Percentiles rank a stretch among this genome's conserved stretches.
phyloP scores from a whole-genome alignment of 2,113 vertebrate genomes.

The Anser cygnoides region DNA sequence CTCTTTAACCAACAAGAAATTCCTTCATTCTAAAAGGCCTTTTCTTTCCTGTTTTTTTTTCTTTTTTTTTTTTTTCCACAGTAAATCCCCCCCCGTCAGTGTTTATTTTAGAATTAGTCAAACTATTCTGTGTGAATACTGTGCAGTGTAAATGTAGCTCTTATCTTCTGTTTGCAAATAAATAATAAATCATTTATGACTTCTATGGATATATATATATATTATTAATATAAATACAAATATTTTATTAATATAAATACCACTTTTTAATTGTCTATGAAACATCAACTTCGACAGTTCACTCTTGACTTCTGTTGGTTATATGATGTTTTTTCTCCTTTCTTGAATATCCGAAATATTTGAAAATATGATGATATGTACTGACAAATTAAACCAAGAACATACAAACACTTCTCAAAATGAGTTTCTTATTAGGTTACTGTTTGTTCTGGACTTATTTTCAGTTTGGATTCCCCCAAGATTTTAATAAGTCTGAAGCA shows the following conservation, averaged over 20 bases:
- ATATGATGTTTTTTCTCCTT: neutral
- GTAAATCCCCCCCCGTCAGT: neutral
- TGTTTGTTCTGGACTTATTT: neutral
- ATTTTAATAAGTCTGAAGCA: neutral
- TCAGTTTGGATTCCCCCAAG: neutral
- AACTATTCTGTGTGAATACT: neutral
- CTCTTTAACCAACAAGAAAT: neutral
- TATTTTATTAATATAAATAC: neutral
- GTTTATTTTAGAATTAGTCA: neutral
- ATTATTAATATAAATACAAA: neutral
- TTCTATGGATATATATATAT: neutral
- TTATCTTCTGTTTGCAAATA: neutral
- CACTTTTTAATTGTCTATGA: neutral
- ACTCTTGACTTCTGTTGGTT: neutral
- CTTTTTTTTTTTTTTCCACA: neutral
- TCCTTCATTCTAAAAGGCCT: neutral
- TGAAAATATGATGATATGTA: neutral
- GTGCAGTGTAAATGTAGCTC: neutral
- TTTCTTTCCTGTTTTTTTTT: neutral
- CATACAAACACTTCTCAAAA: neutral
- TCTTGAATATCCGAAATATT: neutral
- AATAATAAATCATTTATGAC: neutral
- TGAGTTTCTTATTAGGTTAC: neutral
- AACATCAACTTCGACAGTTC: neutral
- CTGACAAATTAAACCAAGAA: neutral